Evolutionary conservation across 2,113 vertebrate genomes (phyloP), one percentile per base, ranked within the genome.

Genomic region (Erpornis zantholeuca): DNA sequence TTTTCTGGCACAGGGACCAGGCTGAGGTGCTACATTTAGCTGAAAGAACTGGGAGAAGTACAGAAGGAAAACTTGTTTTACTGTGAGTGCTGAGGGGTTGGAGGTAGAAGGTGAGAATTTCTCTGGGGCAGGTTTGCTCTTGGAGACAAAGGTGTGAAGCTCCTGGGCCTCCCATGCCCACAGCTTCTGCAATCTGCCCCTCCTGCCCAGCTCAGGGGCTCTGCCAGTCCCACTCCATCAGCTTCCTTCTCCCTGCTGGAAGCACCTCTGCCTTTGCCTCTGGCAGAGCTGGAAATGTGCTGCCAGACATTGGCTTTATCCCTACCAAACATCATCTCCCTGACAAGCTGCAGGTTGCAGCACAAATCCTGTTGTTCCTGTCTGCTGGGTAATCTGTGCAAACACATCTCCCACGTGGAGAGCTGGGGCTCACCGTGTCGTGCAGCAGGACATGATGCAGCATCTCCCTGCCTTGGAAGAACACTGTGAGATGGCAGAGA

Each of bases 261-360:
- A 69, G 42, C 60, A 25, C 47, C 59, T 83, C 56, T 89, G 81
- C 69, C 54, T 60, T 61, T 28, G 35, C 45, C 24, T 8, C 61
- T 3, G 18, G 45, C 73, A 80, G 82, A 24, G 11, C 83, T 89
- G 90, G 70, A 38, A 70, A 35, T 4, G 36, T 22, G 71, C 89
- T 87, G 83, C 56, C 88, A 89, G 83, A 4, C 64, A 3, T 0
- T 3, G 29, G 49, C 77, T n/a, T 54, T 54, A 66, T 70, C 63
- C 54, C 79, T 86, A 91, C 93, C 93, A 85, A 49, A 50, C 56
- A 72, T 25, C 33, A 33, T 91, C 71, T 69, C 50, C 70, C 78
- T 72, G 84, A 80, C 75, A 66, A 88, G 63, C 70, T 61, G 70
- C 93, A 86, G 90, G 82, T 18, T 84, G 60, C 88, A 71, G 69